Conservation (phyloP, 2,797 vertebrate genomes). For the Dipus sagitta region DNA sequence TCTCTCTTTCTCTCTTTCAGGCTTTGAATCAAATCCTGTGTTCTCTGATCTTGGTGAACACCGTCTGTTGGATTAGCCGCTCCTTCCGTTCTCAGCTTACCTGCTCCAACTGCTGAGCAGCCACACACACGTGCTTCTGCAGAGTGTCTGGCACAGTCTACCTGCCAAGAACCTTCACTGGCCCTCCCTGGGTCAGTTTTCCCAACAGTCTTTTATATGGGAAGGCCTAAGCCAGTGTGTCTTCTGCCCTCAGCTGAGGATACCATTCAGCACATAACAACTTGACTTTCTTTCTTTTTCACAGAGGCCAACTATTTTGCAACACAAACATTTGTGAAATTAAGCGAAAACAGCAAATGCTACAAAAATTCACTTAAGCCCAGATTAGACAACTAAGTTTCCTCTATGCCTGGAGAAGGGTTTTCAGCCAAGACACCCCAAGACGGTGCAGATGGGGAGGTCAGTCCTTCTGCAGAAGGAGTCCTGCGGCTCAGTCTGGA, state of each 20-base stretch:
- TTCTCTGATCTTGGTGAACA: background rate
- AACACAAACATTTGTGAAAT: constrained; percentile 59
- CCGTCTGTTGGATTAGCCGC: background rate
- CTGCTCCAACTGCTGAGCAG: background rate
- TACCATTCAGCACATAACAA: constrained; percentile 56
- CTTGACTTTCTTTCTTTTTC: background rate
- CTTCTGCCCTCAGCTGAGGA: background rate
- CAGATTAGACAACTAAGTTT: constrained; percentile 60
- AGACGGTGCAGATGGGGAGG: constrained; percentile 71
- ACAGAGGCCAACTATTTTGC: constrained; percentile 53
- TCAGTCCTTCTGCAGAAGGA: constrained; percentile 22
- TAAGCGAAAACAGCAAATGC: constrained; percentile 62
- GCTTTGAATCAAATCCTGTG: background rate
- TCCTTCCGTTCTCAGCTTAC: background rate
- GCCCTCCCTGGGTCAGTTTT: background rate
- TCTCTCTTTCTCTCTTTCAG: background rate
- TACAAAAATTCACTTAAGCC: constrained; percentile 57
- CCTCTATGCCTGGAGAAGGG: constrained; percentile 31
- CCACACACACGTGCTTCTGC: constrained; percentile 15
- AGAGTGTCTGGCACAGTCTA: background rate
- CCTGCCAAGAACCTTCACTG: background rate
- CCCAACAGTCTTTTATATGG: background rate
- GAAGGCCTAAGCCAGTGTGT: background rate
- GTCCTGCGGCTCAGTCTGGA: constrained; percentile 39
- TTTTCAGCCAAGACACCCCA: constrained; percentile 61